A percentile compares a stretch with the other conserved stretches of the same genome.
phyloP scores from a whole-genome alignment of 2,797 vertebrate genomes.

The Oreochromis mossambicus region DNA sequence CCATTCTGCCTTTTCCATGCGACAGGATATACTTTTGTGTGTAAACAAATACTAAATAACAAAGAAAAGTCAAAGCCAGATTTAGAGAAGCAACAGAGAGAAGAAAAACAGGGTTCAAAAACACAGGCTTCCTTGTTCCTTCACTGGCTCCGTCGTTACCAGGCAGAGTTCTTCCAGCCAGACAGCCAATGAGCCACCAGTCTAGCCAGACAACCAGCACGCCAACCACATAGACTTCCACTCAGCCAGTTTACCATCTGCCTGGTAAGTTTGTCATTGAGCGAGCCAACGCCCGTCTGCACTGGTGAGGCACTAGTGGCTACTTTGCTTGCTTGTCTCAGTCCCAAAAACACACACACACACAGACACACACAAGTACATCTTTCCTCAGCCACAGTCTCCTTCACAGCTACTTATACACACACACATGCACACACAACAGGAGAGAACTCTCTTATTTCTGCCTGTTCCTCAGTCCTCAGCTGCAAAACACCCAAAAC shows the following conservation, averaged over 20 bases:
- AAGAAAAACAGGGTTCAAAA: background rate
- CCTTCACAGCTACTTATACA: constrained; percentile 20
- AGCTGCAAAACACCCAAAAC: constrained; percentile 35
- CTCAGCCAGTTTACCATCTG: constrained; percentile 42
- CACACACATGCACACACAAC: constrained; percentile 5
- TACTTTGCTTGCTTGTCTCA: constrained; percentile 10
- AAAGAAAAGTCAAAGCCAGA: background rate
- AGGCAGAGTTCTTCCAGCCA: constrained; percentile 47
- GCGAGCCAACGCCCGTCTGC: constrained; percentile 39
- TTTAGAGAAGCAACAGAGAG: background rate
- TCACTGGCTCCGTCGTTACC: constrained; percentile 39
- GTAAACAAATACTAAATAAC: background rate
- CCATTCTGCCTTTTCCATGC: background rate
- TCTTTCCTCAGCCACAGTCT: constrained; percentile 19
- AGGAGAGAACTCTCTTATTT: constrained; percentile 17
- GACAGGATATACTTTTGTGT: background rate
- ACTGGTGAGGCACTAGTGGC: constrained; percentile 34
- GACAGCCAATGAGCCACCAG: constrained; percentile 42
- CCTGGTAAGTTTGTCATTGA: constrained; percentile 12
- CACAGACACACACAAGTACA: background rate
- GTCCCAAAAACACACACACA: background rate
- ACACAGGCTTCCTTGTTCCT: constrained; percentile 19
- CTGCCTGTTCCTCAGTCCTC: constrained; percentile 13
- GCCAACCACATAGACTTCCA: constrained; percentile 27
- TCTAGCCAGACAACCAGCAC: constrained; percentile 13